Evolutionary conservation across 2,888 invertebrate species (phyloP).

Genomic region (Pammene fasciana): DNA sequence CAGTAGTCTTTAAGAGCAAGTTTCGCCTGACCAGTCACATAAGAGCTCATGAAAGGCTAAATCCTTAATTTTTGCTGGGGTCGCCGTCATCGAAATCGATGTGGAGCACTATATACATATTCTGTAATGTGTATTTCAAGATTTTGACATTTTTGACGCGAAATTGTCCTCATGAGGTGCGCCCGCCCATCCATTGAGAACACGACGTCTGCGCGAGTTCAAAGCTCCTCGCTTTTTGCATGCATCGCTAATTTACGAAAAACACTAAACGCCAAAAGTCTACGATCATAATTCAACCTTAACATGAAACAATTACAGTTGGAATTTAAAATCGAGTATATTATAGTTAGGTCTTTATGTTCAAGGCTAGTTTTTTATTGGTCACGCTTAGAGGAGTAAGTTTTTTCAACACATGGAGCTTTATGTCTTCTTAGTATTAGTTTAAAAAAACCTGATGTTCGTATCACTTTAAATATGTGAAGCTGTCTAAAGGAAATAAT

Average conservation of each 20-base stretch:
- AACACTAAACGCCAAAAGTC: not conserved
- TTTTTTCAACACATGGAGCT: slow-evolving; percentile 21
- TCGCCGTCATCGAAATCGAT: no score
- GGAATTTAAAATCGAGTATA: not conserved
- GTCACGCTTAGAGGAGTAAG: slow-evolving; percentile 7
- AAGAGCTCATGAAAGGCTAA: no score
- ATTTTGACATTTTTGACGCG: no score
- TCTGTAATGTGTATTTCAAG: no score
- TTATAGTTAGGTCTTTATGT: not conserved
- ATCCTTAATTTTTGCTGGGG: no score
- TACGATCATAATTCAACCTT: not conserved
- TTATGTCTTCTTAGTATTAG: not conserved
- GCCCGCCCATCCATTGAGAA: no score
- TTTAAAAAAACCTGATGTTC: no score
- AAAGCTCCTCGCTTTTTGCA: slow-evolving; percentile 26
- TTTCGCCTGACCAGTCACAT: no score
- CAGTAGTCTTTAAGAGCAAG: no score
- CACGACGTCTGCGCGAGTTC: slow-evolving; percentile 15
- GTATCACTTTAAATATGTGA: no score
- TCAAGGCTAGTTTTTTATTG: not conserved
- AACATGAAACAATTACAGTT: not conserved
- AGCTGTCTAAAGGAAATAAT: not conserved
- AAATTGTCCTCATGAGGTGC: no score
- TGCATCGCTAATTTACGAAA: not conserved
- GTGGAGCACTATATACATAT: no score